phyloP scores from a whole-genome alignment of 2,797 vertebrate species.

The Falco concolor region DNA sequence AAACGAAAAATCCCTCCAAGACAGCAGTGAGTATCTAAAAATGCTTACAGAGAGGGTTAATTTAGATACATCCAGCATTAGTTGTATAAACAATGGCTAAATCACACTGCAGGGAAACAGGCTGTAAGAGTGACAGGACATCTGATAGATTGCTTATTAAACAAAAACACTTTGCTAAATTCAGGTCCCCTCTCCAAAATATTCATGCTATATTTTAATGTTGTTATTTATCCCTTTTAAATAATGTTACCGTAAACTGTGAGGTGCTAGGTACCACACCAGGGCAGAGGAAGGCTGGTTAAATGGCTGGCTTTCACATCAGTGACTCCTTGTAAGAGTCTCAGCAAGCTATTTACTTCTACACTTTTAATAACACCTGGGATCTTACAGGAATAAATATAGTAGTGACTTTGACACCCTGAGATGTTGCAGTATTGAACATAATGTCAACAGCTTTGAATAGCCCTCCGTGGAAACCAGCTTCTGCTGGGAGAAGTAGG shows the following conservation, averaged over 20 bases:
- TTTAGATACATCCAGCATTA: neutral
- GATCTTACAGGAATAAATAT: constrained; percentile 31
- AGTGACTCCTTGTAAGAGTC: neutral
- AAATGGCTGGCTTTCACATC: neutral
- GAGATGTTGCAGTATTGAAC: constrained; percentile 9
- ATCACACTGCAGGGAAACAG: neutral
- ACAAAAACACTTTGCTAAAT: neutral
- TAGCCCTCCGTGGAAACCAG: constrained; percentile 29
- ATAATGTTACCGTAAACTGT: neutral
- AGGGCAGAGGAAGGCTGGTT: neutral
- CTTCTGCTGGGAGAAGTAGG: constrained; percentile 12
- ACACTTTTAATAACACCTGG: constrained; percentile 3
- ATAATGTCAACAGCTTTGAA: constrained; percentile 22
- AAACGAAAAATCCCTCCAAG: neutral
- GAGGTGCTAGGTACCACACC: neutral
- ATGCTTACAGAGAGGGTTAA: neutral
- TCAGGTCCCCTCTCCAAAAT: neutral
- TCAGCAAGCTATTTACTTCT: constrained; percentile 1
- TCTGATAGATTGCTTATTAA: neutral
- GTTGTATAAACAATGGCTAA: neutral
- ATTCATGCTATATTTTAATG: neutral
- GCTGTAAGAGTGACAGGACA: neutral
- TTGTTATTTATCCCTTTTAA: neutral
- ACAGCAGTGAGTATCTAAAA: neutral
- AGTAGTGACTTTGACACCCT: neutral